Base-by-base conservation (phyloP, 2,797 vertebrate genomes). In the Onychomys torridus region DNA sequence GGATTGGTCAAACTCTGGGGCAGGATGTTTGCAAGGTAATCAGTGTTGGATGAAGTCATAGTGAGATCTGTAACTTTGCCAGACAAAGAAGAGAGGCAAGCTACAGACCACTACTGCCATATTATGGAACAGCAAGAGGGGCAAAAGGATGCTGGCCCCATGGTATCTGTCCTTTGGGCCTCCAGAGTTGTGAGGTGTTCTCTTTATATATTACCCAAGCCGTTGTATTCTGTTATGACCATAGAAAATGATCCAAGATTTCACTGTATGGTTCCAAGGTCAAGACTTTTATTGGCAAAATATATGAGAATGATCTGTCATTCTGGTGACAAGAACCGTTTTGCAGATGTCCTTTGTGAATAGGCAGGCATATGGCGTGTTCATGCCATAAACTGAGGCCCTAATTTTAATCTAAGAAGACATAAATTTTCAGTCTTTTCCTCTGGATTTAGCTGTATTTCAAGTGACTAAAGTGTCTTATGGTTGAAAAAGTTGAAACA, bases 281-380 rank as follows among this genome's bases (percentile, higher is more conserved):
- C 78, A 89, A 69, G 81, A 73, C 49, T 57, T 89, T 91, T 61
- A 73, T 86, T 52, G 76, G 52, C 34, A 85, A 93, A 95, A 73
- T 93, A n/a, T 59, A 59, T 73, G 59, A 78, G 75, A 77, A 78
- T 81, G 76, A 78, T 93, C n/a, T 89, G 55, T 96, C 90, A 43
- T 89, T 71, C 73, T 79, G 34, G 59, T 13, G 79, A 91, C 13
- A 73, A 89, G 46, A 59, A 14, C 55, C 61, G 49, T n/a, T 82
- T 95, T 86, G 93, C n/a, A 65, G n/a, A 34, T 3, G 9, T 75
- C 52, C 13, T 81, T 63, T 95, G 61, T 81, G 49, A 93, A 63
- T 2, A 65, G 85, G n/a, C 49, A 75, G 43, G 11, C 23, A 17
- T 21, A 37, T 32, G 84, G 34, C 21, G 21, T 93, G 32, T 69